Conservation (phyloP, 2,113 vertebrate species). For the Lepus americanus region DNA sequence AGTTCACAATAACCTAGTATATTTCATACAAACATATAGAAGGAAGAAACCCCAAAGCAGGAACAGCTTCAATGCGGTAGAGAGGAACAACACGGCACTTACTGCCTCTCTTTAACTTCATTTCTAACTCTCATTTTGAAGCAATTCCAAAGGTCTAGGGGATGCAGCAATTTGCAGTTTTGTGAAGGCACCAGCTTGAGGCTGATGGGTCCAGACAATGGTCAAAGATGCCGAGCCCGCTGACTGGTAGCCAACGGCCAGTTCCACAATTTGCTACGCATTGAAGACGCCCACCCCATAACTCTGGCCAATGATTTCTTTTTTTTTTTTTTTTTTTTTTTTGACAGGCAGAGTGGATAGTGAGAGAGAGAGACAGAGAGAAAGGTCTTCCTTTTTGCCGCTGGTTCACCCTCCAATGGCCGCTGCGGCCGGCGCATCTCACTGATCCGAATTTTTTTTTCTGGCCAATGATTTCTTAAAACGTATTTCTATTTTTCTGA, state of each 20-base stretch:
- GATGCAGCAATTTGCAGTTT: background rate
- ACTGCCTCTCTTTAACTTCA: background rate
- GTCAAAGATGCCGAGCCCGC: background rate
- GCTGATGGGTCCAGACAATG: background rate
- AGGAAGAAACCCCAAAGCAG: too few species aligned
- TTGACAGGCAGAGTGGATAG: too few species aligned
- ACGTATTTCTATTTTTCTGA: background rate
- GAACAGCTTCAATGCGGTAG: background rate
- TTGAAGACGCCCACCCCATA: background rate
- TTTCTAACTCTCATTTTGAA: background rate
- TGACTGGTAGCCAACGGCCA: accelerated
- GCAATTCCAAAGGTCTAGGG: background rate
- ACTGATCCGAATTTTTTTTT: background rate
- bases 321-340: too few species aligned
- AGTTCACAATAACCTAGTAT: too few species aligned
- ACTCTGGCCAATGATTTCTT: background rate
- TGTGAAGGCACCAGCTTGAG: background rate
- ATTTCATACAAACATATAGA: too few species aligned
- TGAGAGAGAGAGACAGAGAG: too few species aligned
- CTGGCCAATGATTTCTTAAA: background rate
- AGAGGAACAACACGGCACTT: background rate
- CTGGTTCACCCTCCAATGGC: too few species aligned
- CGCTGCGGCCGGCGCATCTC: too few species aligned
- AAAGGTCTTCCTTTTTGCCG: too few species aligned
- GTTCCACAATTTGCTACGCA: background rate